Evolutionary conservation across 2,797 vertebrate genomes (phyloP), one percentile per base, ranked within the genome.

Genomic region (Ptychadena robeensis): DNA sequence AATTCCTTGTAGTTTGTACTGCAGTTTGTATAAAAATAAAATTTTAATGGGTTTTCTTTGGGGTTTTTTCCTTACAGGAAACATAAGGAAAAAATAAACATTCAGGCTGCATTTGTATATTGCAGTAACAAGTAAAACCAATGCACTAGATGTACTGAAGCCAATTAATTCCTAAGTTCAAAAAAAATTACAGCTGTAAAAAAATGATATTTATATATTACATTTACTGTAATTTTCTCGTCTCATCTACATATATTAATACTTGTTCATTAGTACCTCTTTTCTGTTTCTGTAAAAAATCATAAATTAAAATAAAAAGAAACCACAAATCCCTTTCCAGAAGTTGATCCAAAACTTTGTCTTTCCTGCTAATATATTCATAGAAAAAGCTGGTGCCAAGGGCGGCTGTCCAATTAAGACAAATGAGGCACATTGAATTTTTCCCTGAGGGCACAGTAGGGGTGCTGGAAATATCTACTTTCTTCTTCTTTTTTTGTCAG

Each of bases 331-430:
- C 12, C 10, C 85, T 89, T 40, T 27, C 12, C 81, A 88, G 89
- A 88, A 87, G 79, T 87, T 75, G 86, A 85, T 82, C 89, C 88
- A 90, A 87, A 90, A 83, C 86, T 92, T 91, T 91, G 87, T 90
- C 91, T 91, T 87, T 89, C 90, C 91, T 93, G 90, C 86, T 93
- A 93, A 94, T 93, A 87, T 94, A 93, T 94, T 93, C 93, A 93
- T 92, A 90, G 92, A 91, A 93, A 93, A 93, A 93, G 90, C 92
- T 94, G 91, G 91, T 93, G 89, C 90, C 92, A 90, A 92, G 91
- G 92, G 91, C 89, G 88, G 87, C 91, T 93, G 91, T 94, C 93
- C 93, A 95, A 94, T 94, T 93, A 95, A 95, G 93, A 95, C 92
- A 94, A 95, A 95, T 93, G 93, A 95, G 92, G 88, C 92, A 93